phyloP scores from a whole-genome alignment of 2,113 vertebrate genomes.

The Oncorhynchus kisutch region DNA sequence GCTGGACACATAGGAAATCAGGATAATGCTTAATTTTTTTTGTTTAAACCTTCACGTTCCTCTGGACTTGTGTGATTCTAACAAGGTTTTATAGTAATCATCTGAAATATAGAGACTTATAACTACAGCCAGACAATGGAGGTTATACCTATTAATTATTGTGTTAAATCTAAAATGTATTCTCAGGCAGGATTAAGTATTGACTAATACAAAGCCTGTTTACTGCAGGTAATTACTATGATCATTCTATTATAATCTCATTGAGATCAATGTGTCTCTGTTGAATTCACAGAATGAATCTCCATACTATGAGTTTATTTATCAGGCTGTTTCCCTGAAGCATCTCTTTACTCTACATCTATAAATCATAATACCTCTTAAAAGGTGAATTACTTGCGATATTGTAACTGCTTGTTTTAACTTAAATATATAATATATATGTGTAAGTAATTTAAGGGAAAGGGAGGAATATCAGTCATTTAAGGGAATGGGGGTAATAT shows the following conservation, averaged over 20 bases:
- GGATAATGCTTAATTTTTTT: too few species aligned
- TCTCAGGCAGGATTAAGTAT: neutral
- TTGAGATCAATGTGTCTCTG: neutral
- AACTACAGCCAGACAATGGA: neutral
- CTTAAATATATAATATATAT: neutral
- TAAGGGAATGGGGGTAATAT: too few species aligned
- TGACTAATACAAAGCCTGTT: constrained; percentile 5
- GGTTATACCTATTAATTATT: neutral
- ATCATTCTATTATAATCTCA: neutral
- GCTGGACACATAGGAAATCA: neutral
- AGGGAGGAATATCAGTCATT: too few species aligned
- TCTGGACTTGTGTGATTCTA: neutral
- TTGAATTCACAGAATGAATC: neutral
- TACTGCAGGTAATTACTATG: neutral
- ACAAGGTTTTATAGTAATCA: neutral
- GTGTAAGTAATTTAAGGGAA: too few species aligned
- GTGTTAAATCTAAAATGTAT: neutral
- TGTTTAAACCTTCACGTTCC: neutral
- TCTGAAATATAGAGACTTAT: neutral
- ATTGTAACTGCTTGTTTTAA: neutral
- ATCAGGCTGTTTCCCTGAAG: neutral
- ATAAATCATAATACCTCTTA: neutral
- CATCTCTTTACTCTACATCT: neutral
- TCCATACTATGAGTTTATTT: neutral
- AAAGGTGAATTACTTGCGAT: neutral